phyloP scores from a whole-genome alignment of 2,888 invertebrate genomes.

The Cheilosia grossa region DNA sequence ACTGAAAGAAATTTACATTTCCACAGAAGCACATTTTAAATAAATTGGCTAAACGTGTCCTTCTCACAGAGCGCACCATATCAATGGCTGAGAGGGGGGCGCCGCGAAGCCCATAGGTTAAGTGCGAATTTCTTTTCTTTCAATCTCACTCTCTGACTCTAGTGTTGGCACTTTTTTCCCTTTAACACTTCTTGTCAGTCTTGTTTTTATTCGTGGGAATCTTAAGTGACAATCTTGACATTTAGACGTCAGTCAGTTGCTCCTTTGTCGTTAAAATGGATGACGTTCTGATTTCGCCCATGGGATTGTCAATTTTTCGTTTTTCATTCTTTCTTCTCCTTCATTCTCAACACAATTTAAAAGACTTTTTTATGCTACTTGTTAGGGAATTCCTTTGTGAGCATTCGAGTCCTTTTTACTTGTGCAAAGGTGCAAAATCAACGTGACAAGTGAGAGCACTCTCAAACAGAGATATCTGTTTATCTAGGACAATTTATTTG shows the following conservation, averaged over 20 bases:
- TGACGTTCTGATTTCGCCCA: constrained; percentile 71
- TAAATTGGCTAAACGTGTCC: constrained; percentile 78
- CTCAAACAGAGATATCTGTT: constrained; percentile 15
- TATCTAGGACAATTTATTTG: constrained; percentile 53
- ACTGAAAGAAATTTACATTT: constrained; percentile 72
- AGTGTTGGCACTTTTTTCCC: constrained; percentile 52
- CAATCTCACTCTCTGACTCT: constrained; percentile 11
- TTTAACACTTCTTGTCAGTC: constrained; percentile 28
- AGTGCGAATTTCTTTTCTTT: constrained; percentile 66
- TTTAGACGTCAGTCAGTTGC: constrained; percentile 71
- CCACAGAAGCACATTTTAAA: constrained; percentile 73
- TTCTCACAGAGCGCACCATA: constrained; percentile 54
- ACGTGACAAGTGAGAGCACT: constrained; percentile 43
- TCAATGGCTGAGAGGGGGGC: constrained; percentile 54
- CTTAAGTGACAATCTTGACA: constrained; percentile 75
- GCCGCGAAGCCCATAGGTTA: constrained; percentile 47
- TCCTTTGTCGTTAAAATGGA: constrained; percentile 55
- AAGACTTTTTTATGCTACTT: constrained; percentile 66
- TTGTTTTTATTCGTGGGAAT: constrained; percentile 53
- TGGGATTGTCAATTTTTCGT: constrained; percentile 59
- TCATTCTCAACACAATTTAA: constrained; percentile 14
- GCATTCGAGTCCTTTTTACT: constrained; percentile 34
- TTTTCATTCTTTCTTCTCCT: constrained; percentile 16
- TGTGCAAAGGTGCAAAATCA: constrained; percentile 62
- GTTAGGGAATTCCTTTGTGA: constrained; percentile 63